Evolutionary conservation across 2,888 invertebrate genomes (phyloP).

Genomic region (Parnassius orleans): DNA sequence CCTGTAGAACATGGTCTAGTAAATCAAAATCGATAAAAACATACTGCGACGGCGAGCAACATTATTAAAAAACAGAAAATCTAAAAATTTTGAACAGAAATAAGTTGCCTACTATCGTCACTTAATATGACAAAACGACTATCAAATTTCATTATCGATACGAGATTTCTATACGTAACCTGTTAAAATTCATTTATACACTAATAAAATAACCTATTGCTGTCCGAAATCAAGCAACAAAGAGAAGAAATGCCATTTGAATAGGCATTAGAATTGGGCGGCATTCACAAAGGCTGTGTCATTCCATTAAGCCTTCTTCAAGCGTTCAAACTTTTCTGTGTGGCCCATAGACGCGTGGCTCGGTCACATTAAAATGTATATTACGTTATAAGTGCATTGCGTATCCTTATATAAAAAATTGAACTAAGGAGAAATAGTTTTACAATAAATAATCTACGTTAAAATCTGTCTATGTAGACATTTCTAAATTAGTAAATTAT

Average conservation of each 20-base stretch:
- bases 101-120: slow-evolving; percentile 33
- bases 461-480: no score
- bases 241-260: slow-evolving; percentile 79
- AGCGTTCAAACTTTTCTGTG: slow-evolving; percentile 70
- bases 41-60: slow-evolving; percentile 21
- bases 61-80: slow-evolving; percentile 28
- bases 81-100: slow-evolving; percentile 25
- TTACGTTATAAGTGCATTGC: no score
- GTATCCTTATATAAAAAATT: no score
- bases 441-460: no score
- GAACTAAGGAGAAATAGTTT: no score
- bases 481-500: no score
- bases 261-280: slow-evolving; percentile 81
- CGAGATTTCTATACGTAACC: slow-evolving; percentile 59
- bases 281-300: slow-evolving; percentile 78
- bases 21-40: slow-evolving; percentile 27
- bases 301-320: slow-evolving; percentile 80
- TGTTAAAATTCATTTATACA: slow-evolving; percentile 68
- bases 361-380: slow-evolving; percentile 31
- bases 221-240: slow-evolving; percentile 79
- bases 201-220: slow-evolving; percentile 79
- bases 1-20: slow-evolving; percentile 20
- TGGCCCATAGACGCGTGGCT: slow-evolving; percentile 75
- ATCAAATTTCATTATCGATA: slow-evolving; percentile 51
- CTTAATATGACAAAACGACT: slow-evolving; percentile 42